These are phyloP conservation scores for Aporophyla nigra DNA, from an alignment of 2,888 invertebrate species.

Conservation along the genomic window DNA sequence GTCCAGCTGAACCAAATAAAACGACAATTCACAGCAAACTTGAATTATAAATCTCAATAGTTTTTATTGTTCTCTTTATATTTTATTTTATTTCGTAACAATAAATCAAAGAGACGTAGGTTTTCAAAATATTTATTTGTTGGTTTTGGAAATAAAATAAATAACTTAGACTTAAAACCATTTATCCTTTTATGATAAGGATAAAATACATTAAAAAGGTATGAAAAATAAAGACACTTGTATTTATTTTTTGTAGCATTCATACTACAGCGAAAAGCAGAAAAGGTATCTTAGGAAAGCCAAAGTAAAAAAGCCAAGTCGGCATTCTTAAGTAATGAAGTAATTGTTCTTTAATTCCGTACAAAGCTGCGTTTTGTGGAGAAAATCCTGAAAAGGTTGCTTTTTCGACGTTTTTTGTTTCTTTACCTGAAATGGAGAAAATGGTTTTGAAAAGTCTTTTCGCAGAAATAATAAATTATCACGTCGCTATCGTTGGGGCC, in stretches of 20 bases:
- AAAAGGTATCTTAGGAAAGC: conserved; percentile 43
- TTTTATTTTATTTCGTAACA: conserved; percentile 34
- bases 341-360: conserved; percentile 55
- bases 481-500: neutral
- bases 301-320: conserved; percentile 39
- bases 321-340: conserved; percentile 55
- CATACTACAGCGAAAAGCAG: conserved; percentile 2
- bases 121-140: conserved; percentile 4
- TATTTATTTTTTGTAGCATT: conserved; percentile 9
- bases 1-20: conserved; percentile 17
- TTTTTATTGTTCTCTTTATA: neutral
- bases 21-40: conserved; percentile 6
- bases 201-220: conserved; percentile 10
- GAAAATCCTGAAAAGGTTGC: conserved; percentile 37
- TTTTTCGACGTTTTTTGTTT: conserved; percentile 26
- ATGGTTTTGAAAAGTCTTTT: conserved; percentile 4
- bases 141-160: conserved; percentile 8
- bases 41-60: conserved; percentile 18
- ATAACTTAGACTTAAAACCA: conserved; percentile 1
- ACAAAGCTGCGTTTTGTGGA: conserved; percentile 38
- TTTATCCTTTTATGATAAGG: conserved; percentile 11
- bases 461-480: conserved; percentile 19
- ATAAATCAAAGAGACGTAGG: conserved; percentile 31
- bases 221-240: conserved; percentile 12
- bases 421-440: conserved; percentile 12